Conservation (phyloP, 2,797 vertebrate species). For the Aeoliscus strigatus region DNA sequence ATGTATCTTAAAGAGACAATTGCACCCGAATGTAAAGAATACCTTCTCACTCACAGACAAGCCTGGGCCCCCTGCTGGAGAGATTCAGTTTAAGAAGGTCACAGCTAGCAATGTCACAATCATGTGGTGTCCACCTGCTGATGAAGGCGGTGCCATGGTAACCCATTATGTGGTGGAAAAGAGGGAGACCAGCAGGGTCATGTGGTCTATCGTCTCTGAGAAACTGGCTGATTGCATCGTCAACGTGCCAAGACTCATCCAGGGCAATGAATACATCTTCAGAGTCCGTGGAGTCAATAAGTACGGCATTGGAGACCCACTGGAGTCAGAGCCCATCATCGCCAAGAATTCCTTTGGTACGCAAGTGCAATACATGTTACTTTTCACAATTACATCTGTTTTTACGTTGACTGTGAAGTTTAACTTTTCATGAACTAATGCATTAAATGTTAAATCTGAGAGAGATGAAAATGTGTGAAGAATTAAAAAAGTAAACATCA, state of each 20-base stretch:
- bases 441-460: no score
- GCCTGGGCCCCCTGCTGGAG: slow-evolving; percentile 88
- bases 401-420: no score
- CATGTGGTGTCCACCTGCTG: slow-evolving; percentile 88
- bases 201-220: slow-evolving; percentile 96
- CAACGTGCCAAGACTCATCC: slow-evolving; percentile 91
- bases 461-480: no score
- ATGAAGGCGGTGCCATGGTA: slow-evolving; percentile 93
- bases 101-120: slow-evolving; percentile 92
- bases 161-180: slow-evolving; percentile 97
- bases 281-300: slow-evolving; percentile 95
- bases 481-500: background rate
- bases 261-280: slow-evolving; percentile 97
- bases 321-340: slow-evolving; percentile 87
- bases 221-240: slow-evolving; percentile 86
- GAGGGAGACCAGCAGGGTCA: slow-evolving; percentile 92
- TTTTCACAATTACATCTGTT: no score
- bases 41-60: slow-evolving; percentile 78
- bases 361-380: no score
- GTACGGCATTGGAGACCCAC: slow-evolving; percentile 88
- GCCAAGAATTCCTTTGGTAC: slow-evolving; percentile 91
- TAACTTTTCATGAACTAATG: no score
- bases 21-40: background rate
- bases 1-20: slow-evolving; percentile 1
- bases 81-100: slow-evolving; percentile 93